phyloP scores from a whole-genome alignment of 2,797 vertebrate genomes.

The Carapus acus region DNA sequence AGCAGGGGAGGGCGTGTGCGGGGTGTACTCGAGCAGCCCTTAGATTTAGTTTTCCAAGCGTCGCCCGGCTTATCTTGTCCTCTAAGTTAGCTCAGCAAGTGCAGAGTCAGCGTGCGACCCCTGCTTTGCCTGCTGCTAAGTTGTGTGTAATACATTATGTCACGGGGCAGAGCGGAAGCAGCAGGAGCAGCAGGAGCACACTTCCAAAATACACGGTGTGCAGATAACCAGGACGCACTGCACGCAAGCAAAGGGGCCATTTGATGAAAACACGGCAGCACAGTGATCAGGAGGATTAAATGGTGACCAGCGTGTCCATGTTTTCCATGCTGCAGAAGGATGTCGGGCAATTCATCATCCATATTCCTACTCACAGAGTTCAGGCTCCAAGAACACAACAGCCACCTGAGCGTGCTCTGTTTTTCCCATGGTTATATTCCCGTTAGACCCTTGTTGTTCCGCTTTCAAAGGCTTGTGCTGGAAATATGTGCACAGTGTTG shows the following conservation, averaged over 20 bases:
- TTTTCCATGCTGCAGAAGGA: constrained; percentile 38
- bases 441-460: constrained; percentile 48
- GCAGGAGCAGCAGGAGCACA: constrained; percentile 34
- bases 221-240: constrained; percentile 25
- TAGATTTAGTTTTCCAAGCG: constrained; percentile 62
- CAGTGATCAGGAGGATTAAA: constrained; percentile 49
- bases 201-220: not conserved
- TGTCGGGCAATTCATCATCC: constrained; percentile 19
- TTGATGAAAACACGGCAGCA: constrained; percentile 26
- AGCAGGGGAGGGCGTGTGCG: constrained; percentile 50
- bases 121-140: constrained; percentile 45
- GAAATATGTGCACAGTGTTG: constrained; percentile 30
- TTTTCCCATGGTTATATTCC: constrained; percentile 60
- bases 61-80: constrained; percentile 59
- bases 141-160: constrained; percentile 53
- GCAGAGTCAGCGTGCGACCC: constrained; percentile 58
- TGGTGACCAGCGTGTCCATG: constrained; percentile 15
- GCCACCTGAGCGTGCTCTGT: constrained; percentile 52
- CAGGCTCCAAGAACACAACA: constrained; percentile 38
- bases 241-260: constrained; percentile 18
- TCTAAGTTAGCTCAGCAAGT: constrained; percentile 59
- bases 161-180: constrained; percentile 45
- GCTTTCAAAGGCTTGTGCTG: constrained; percentile 46
- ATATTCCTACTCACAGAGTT: constrained; percentile 29
- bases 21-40: constrained; percentile 63